These are phyloP conservation scores for Pseudochirops cupreus DNA, from an alignment of 2,797 vertebrate species.

Conservation along the genomic window DNA sequence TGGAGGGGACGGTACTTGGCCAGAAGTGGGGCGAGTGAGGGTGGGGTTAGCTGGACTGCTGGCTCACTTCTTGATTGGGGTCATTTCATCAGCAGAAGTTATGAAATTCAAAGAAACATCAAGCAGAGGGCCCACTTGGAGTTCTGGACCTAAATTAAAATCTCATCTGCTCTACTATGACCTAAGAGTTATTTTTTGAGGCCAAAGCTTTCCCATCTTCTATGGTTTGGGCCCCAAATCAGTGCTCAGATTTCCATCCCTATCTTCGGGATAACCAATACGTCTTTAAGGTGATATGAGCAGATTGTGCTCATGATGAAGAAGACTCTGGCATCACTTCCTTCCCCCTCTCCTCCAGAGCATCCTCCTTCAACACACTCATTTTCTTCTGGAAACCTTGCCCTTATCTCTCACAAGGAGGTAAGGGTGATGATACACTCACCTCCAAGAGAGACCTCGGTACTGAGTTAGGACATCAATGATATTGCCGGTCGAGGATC, in stretches of 20 bases:
- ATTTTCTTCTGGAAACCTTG: background rate
- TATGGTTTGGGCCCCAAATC: background rate
- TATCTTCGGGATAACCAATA: background rate
- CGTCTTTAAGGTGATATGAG: background rate
- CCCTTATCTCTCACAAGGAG: background rate
- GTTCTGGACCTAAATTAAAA: background rate
- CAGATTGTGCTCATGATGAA: background rate
- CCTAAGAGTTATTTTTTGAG: background rate
- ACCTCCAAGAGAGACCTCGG: conserved; percentile 89
- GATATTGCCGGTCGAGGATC: conserved; percentile 65
- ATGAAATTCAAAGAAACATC: background rate
- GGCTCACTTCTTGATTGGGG: background rate
- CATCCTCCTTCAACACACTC: background rate
- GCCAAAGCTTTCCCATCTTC: background rate
- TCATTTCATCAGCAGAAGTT: background rate
- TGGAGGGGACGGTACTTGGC: no score
- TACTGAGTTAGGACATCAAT: conserved; percentile 84
- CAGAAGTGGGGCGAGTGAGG: no score
- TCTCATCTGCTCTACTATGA: background rate
- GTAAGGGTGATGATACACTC: conserved; percentile 58
- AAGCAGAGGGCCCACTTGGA: background rate
- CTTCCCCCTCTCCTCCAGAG: background rate
- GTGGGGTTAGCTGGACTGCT: background rate
- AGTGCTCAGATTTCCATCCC: background rate
- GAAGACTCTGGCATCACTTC: background rate